Conservation (phyloP, 1,140 invertebrate genomes). For the Drosophila pseudoobscura region DNA sequence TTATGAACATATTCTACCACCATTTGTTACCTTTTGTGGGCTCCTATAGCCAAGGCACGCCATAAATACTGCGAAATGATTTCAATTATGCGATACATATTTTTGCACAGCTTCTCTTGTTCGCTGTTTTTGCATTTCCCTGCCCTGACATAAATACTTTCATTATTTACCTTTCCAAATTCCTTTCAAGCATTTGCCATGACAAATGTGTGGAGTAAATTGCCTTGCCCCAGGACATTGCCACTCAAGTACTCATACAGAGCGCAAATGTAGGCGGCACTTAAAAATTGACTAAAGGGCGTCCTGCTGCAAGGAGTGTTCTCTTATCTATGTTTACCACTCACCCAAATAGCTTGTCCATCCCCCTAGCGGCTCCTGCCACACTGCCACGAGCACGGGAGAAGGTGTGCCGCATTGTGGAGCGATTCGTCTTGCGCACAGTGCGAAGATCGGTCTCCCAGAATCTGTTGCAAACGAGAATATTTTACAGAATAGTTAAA, state of each 20-base stretch:
- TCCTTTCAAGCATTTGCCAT: conserved; percentile 45
- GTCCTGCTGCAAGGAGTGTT: conserved; percentile 4
- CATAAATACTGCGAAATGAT: conserved; percentile 64
- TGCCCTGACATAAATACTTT: conserved; percentile 60
- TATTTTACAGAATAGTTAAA: background rate
- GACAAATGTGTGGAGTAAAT: conserved; percentile 58
- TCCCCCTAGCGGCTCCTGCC: conserved; percentile 34
- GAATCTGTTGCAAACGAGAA: conserved; percentile 79
- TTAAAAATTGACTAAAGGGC: conserved; percentile 73
- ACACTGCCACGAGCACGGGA: conserved; percentile 19
- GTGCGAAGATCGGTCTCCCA: conserved; percentile 92
- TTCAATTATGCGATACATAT: conserved; percentile 76
- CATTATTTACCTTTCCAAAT: conserved; percentile 73
- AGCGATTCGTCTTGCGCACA: conserved; percentile 86
- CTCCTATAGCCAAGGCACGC: conserved; percentile 20
- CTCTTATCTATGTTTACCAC: conserved; percentile 22
- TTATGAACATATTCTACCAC: conserved; percentile 6
- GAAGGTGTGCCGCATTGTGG: conserved; percentile 77
- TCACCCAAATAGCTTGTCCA: conserved; percentile 71
- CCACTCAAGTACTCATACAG: conserved; percentile 52
- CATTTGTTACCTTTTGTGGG: conserved; percentile 31
- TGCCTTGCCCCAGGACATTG: conserved; percentile 62
- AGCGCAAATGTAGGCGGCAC: conserved; percentile 61
- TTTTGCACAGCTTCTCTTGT: conserved; percentile 50
- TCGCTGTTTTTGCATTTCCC: conserved; percentile 15